Conservation (phyloP, 2,888 invertebrate species). For the Chelonus formosanus region DNA sequence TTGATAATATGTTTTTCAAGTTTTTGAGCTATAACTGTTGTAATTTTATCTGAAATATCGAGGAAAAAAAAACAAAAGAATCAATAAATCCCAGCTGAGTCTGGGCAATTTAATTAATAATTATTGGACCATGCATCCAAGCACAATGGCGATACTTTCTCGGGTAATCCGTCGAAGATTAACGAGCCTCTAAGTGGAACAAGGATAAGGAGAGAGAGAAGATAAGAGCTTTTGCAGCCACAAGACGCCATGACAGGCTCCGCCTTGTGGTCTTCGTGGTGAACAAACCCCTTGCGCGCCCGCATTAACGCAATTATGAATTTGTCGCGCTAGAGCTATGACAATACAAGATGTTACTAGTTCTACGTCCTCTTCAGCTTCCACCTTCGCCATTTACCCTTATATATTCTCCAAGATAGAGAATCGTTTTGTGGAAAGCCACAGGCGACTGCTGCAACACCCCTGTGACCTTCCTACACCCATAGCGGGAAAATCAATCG, state of each 20-base stretch:
- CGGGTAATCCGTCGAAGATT: slow-evolving; percentile 60
- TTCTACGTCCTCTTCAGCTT: slow-evolving; percentile 41
- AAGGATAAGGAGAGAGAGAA: slow-evolving; percentile 26
- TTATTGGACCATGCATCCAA: slow-evolving; percentile 48
- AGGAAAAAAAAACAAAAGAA: neutral
- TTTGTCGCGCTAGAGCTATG: slow-evolving; percentile 62
- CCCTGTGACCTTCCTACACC: slow-evolving; percentile 41
- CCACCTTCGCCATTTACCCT: slow-evolving; percentile 21
- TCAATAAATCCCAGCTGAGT: slow-evolving; percentile 38
- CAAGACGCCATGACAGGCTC: slow-evolving; percentile 49
- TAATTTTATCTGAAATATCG: no score
- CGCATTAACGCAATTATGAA: slow-evolving; percentile 65
- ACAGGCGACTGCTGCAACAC: slow-evolving; percentile 61
- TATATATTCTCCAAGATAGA: slow-evolving; percentile 38
- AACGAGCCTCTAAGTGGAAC: slow-evolving; percentile 50
- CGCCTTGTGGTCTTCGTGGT: slow-evolving; percentile 58
- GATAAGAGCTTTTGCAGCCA: slow-evolving; percentile 48
- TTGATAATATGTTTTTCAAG: no score
- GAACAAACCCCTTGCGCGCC: slow-evolving; percentile 49
- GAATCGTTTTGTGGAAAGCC: slow-evolving; percentile 50
- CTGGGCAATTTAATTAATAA: slow-evolving; percentile 56
- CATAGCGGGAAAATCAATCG: slow-evolving; percentile 60
- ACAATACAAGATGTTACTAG: slow-evolving; percentile 64
- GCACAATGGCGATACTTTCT: slow-evolving; percentile 53
- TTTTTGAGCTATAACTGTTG: no score